Base-by-base conservation (phyloP, 2,888 invertebrate genomes). In the Tryphoninae sp. region DNA sequence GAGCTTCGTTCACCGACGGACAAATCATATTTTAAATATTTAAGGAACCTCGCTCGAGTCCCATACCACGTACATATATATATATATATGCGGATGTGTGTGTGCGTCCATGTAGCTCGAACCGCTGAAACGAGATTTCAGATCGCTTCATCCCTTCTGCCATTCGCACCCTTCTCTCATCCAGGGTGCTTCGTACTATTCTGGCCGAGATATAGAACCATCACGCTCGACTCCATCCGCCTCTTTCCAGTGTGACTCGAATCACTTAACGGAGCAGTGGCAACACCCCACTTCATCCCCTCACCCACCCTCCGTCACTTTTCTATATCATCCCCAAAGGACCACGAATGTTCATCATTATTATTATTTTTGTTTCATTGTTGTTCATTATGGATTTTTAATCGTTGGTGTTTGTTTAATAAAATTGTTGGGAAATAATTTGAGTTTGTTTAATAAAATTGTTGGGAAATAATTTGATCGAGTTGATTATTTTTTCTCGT, bases 21-120 rank as follows among this genome's bases (percentile, higher is more conserved):
- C 84, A 82, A 84, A 84, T 84, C 83, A 84, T 83, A 84, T 84
- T 84, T 84, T 84, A 84, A 84, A 84, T 82, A 84, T 84, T 83
- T 80, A 84, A 80, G 74, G 74, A 61, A 69, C 69, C 68, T 74
- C 73, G 33, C 64, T 62, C 58, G 68, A 33, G 68, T 74, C 68
- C 73, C 79, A 74, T 74, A 62, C 68, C 53, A 62, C 53, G 53
- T 73, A 58, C 16, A 22, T 16, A 22, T 58, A 58, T 23, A n/a
- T 11, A 59, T 26, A 19, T 45, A 13, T 19, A 19, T 19, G 22
- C 2, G 26, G 0, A n/a, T n/a, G 58, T 11, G 26, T 26, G 23
- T 9, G 23, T 26, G 16, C 1, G 23, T 59, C 9, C 26, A n/a
- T 59, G 23, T 23, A n/a, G 4, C 23, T 71, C 71, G 59, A 71